Evolutionary conservation across 2,797 vertebrate species (phyloP).

Genomic region (Leuciscus waleckii): DNA sequence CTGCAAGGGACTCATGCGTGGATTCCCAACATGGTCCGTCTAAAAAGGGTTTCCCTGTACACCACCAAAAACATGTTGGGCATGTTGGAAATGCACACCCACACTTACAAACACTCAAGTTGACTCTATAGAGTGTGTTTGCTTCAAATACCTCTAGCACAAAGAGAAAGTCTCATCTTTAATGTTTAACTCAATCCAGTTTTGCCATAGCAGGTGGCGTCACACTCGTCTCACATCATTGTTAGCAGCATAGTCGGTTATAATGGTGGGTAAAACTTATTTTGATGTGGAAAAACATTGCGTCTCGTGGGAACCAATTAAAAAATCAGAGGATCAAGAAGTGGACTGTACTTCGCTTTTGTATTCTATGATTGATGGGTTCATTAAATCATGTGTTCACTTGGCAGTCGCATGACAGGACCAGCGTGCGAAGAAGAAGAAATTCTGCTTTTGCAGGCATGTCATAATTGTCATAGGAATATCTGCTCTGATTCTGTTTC

Average conservation of each 20-base stretch:
- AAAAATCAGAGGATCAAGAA: slow-evolving; percentile 66
- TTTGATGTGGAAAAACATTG: slow-evolving; percentile 69
- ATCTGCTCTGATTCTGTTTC: slow-evolving; percentile 49
- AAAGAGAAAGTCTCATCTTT: slow-evolving; percentile 5
- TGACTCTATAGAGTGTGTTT: neutral
- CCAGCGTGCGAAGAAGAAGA: slow-evolving; percentile 42
- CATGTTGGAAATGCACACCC: slow-evolving; percentile 33
- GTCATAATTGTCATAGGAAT: slow-evolving; percentile 59
- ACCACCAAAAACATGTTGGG: slow-evolving; percentile 58
- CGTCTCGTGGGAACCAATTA: slow-evolving; percentile 76
- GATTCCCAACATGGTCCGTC: slow-evolving; percentile 65
- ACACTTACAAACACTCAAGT: slow-evolving; percentile 41
- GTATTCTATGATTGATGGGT: slow-evolving; percentile 68
- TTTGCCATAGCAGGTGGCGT: slow-evolving; percentile 16
- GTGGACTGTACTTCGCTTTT: slow-evolving; percentile 66
- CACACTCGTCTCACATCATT: slow-evolving; percentile 59
- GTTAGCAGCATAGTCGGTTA: slow-evolving; percentile 59
- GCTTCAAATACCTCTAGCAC: slow-evolving; percentile 4
- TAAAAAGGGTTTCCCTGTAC: slow-evolving; percentile 77
- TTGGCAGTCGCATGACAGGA: slow-evolving; percentile 63
- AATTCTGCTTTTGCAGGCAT: slow-evolving; percentile 51
- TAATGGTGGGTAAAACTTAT: slow-evolving; percentile 65
- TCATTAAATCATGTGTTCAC: slow-evolving; percentile 71
- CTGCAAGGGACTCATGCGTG: slow-evolving; percentile 66
- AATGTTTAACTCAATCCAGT: slow-evolving; percentile 17